These are phyloP conservation scores for Bombus soroeensis DNA, from an alignment of 1,140 invertebrate genomes.

Conservation along the genomic window DNA sequence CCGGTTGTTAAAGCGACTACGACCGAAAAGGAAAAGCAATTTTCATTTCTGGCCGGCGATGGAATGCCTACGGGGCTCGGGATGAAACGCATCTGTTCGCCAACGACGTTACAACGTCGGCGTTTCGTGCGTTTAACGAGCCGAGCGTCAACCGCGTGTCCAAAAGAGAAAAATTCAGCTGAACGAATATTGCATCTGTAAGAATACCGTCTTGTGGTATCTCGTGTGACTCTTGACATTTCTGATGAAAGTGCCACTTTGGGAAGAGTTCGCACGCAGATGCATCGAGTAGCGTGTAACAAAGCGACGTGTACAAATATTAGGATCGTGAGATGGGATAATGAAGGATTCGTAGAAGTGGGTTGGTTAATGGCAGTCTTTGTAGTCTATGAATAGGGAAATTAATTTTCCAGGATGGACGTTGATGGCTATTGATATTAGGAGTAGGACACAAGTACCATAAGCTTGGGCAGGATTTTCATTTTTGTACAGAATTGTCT, in stretches of 20 bases:
- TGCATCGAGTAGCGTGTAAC: not conserved
- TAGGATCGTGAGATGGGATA: not conserved
- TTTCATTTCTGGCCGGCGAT: slow-evolving; percentile 23
- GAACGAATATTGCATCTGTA: no score
- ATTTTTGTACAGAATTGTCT: not conserved
- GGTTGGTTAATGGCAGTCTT: not conserved
- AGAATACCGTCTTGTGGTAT: no score
- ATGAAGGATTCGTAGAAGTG: not conserved
- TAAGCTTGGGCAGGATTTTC: no score
- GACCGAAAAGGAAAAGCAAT: slow-evolving; percentile 31
- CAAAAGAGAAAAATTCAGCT: not conserved
- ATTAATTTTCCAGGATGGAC: not conserved
- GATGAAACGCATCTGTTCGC: not conserved
- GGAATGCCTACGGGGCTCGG: not conserved
- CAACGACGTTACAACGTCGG: not conserved
- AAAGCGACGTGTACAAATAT: slow-evolving; percentile 17
- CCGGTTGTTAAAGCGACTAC: not conserved
- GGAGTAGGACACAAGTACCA: no score
- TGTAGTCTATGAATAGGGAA: not conserved
- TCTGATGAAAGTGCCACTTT: slow-evolving; percentile 69
- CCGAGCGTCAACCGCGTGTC: not conserved
- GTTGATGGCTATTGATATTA: not conserved
- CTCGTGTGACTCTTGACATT: slow-evolving; percentile 66
- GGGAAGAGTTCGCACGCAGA: not conserved
- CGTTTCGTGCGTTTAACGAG: not conserved